A percentile compares a stretch with the other conserved stretches of the same genome.
Evolutionary conservation across 1,140 invertebrate genomes (phyloP).

Genomic region (Sweltsa coloradensis): DNA sequence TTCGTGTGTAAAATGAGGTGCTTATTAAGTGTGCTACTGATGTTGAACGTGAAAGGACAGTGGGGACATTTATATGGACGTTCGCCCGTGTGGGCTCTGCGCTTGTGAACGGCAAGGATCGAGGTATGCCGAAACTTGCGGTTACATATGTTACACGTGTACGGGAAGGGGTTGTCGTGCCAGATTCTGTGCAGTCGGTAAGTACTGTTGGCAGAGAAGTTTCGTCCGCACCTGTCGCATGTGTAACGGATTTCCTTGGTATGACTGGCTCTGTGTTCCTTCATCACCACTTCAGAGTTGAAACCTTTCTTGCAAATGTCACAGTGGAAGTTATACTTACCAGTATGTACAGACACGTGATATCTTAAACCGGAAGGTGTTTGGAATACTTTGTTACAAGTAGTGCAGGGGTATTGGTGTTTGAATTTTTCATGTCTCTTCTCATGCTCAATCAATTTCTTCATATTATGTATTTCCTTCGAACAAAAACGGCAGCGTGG

Average conservation of each 20-base stretch:
- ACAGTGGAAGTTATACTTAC: slow-evolving; percentile 12
- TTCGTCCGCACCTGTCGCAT: slow-evolving; percentile 12
- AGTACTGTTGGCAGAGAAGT: slow-evolving; percentile 13
- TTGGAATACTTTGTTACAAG: slow-evolving; percentile 7
- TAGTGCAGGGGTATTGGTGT: slow-evolving; percentile 5
- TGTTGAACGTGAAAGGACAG: slow-evolving; percentile 11
- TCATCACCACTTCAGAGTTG: slow-evolving; percentile 7
- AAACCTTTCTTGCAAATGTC: slow-evolving; percentile 13
- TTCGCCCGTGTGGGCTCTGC: slow-evolving; percentile 14
- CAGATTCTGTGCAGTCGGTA: slow-evolving; percentile 12
- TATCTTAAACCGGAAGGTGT: slow-evolving; percentile 10
- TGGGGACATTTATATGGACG: slow-evolving; percentile 15
- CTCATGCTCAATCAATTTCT: slow-evolving; percentile 12
- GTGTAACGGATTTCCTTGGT: slow-evolving; percentile 13
- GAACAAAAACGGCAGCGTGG: slow-evolving; percentile 11
- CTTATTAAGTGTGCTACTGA: slow-evolving; percentile 13
- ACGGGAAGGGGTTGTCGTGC: slow-evolving; percentile 14
- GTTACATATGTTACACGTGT: slow-evolving; percentile 13
- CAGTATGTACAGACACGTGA: slow-evolving; percentile 14
- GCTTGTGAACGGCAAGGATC: slow-evolving; percentile 12
- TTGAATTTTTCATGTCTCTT: slow-evolving; percentile 8
- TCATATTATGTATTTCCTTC: slow-evolving; percentile 8
- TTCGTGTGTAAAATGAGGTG: slow-evolving; percentile 15
- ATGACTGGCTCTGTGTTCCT: slow-evolving; percentile 13
- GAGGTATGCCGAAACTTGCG: slow-evolving; percentile 12